Base-by-base conservation (phyloP, 2,797 vertebrate genomes). In the Molothrus aeneus region DNA sequence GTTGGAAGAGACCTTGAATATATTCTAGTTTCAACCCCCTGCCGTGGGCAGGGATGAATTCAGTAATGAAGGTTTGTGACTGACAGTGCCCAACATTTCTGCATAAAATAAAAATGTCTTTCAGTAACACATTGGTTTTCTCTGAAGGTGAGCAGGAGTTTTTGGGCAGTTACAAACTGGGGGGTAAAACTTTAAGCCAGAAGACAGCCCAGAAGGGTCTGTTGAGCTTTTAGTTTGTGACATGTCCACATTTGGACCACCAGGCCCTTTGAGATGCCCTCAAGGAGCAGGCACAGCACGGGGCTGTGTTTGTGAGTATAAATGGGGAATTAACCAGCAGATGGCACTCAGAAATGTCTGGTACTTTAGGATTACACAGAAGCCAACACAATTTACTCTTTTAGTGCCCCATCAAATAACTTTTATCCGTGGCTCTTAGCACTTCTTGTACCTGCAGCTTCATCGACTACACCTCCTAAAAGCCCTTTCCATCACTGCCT, bases 291-390 rank as follows among this genome's bases (percentile, higher is more conserved):
- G 43, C 0, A 2, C 29, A 26, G 72, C 0, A 1, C 42, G 45
- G 40, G 45, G 64, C 25, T 5, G 11, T 7, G 6, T 11, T 31
- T 48, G 16, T 17, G 48, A 40, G 13, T 1, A 47, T 1, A 47
- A 83, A 60, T 1, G 57, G 73, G 20, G 77, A 86, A 51, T 79
- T 59, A 91, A 56, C 90, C 93, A 84, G 90, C 89, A 96, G 89
- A 57, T 87, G 75, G 89, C 84, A 91, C 81, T 78, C 89, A 54
- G 92, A 87, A 94, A 54, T 5, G 1, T 54, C 56, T 38, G 64
- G 16, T 72, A 7, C 53, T 54, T 79, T 22, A 40, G 60, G 40
- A 51, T 74, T n/a, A 14, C 43, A 18, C 5, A 73, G 75, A 91
- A 42, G n/a, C 42, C 40, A 78, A n/a, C 8, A 16, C 24, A 40